Evolutionary conservation across 2,797 vertebrate species (phyloP), one percentile per base, ranked within the genome.

Genomic region (Cuniculus paca): DNA sequence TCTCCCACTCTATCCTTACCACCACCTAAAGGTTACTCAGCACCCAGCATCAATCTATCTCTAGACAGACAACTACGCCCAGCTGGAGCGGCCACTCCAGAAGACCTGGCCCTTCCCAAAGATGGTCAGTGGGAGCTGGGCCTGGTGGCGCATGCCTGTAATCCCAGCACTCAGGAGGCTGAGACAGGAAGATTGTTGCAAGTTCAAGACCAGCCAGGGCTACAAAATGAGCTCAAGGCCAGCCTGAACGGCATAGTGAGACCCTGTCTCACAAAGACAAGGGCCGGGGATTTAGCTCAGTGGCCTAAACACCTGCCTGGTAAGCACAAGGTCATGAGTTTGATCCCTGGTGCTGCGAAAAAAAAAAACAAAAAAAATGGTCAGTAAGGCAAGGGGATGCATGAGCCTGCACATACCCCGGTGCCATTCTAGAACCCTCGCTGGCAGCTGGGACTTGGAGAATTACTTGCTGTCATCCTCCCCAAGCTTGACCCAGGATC

Each of bases 61-160:
- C 42, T 86, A 89, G 68, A 96, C 20, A 83, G 63, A 92, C 70
- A 79, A 77, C 74, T 14, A 88, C 17, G 24, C 65, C 31, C 34
- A 45, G 42, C 24, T 54, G 74, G 26, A 75, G 2, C 26, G 20
- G 54, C 78, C 11, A 78, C 13, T 45, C 85, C 42, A 82, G 60
- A 22, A n/a, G 42, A 48, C 22, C 45, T 52, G 58, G 34, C 34
- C 34, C 65, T 75, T 16, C 56, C 39, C 77, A 14, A 82, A 42
- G 3, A 19, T 16, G 83, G 31, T 89, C 45, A 52, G 52, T 52
- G 70, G 54, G n/a, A n/a, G n/a, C n/a, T n/a, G n/a, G n/a, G n/a
- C n/a, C n/a, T n/a, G n/a, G n/a, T n/a, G n/a, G n/a, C n/a, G n/a
- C n/a, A n/a, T n/a, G n/a, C n/a, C n/a, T n/a, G n/a, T n/a, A n/a